Evolutionary conservation across 2,113 vertebrate genomes (phyloP).

Genomic region (Antennarius striatus): DNA sequence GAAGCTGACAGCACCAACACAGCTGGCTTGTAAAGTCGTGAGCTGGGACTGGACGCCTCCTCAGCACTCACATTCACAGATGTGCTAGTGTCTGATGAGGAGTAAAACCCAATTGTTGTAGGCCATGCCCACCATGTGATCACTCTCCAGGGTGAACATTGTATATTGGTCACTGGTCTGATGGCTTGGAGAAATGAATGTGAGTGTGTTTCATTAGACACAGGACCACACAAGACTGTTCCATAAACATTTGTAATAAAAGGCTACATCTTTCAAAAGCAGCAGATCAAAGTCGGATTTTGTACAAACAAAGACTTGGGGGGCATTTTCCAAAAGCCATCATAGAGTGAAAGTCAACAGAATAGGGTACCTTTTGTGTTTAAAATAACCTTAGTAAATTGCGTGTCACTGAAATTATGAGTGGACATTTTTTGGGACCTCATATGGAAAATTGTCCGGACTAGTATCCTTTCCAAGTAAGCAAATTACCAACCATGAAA

Average conservation of each 20-base stretch:
- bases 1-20: constrained; percentile 77
- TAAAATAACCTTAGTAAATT: constrained; percentile 21
- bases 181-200: constrained; percentile 37
- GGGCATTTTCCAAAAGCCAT: constrained; percentile 42
- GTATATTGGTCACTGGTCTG: constrained; percentile 51
- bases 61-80: constrained; percentile 32
- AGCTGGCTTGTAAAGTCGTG: constrained; percentile 58
- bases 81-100: constrained; percentile 19
- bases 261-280: constrained; percentile 66
- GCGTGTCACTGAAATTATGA: constrained; percentile 26
- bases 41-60: constrained; percentile 17
- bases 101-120: constrained; percentile 25
- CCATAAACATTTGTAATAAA: constrained; percentile 74
- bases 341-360: constrained; percentile 30
- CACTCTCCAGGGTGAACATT: constrained; percentile 28
- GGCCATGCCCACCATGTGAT: constrained; percentile 16
- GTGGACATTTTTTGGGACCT: constrained; percentile 15
- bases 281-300: constrained; percentile 68
- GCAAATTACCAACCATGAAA: constrained; percentile 39
- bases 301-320: constrained; percentile 67
- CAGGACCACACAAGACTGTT: constrained; percentile 77
- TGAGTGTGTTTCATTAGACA: constrained; percentile 67
- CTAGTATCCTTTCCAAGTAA: constrained; percentile 26
- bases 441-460: not conserved
- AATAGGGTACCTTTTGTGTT: constrained; percentile 54